phyloP scores from a whole-genome alignment of 2,888 invertebrate species.

The Mythimna loreyi region DNA sequence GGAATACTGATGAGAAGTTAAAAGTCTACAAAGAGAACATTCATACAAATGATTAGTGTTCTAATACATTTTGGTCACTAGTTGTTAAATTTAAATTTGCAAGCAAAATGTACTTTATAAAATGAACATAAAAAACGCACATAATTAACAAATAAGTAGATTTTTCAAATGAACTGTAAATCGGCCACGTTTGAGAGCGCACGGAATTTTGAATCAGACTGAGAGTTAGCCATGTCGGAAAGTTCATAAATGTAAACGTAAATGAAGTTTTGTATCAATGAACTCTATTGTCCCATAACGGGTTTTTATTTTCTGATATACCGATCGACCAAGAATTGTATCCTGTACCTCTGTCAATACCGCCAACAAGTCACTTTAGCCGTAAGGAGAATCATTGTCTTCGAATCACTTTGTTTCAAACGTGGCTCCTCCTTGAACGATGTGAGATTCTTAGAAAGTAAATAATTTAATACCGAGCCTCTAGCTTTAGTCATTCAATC shows the following conservation, averaged over 20 bases:
- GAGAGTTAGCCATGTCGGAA: slow-evolving; percentile 55
- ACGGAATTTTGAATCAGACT: slow-evolving; percentile 35
- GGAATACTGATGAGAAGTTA: slow-evolving; percentile 64
- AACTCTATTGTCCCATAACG: slow-evolving; percentile 50
- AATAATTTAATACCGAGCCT: slow-evolving; percentile 79
- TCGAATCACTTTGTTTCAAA: slow-evolving; percentile 54
- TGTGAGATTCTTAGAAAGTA: slow-evolving; percentile 82
- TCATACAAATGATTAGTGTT: slow-evolving; percentile 59
- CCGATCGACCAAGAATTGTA: slow-evolving; percentile 67
- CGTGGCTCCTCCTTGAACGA: slow-evolving; percentile 72
- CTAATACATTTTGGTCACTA: slow-evolving; percentile 72
- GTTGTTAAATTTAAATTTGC: slow-evolving; percentile 75
- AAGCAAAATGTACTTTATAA: slow-evolving; percentile 82
- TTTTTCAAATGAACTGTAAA: slow-evolving; percentile 74
- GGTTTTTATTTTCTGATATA: slow-evolving; percentile 48
- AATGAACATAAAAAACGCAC: slow-evolving; percentile 83
- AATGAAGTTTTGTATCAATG: slow-evolving; percentile 63
- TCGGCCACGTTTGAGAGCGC: slow-evolving; percentile 60
- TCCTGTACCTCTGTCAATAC: slow-evolving; percentile 45
- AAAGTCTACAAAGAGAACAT: slow-evolving; percentile 65
- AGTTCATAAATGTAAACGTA: slow-evolving; percentile 55
- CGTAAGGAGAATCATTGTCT: slow-evolving; percentile 51
- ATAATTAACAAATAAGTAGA: slow-evolving; percentile 78
- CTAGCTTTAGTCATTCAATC: slow-evolving; percentile 65
- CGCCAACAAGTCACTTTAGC: slow-evolving; percentile 41